These are phyloP conservation scores for Crematogaster levior DNA, from an alignment of 2,888 invertebrate species.

Conservation along the genomic window DNA sequence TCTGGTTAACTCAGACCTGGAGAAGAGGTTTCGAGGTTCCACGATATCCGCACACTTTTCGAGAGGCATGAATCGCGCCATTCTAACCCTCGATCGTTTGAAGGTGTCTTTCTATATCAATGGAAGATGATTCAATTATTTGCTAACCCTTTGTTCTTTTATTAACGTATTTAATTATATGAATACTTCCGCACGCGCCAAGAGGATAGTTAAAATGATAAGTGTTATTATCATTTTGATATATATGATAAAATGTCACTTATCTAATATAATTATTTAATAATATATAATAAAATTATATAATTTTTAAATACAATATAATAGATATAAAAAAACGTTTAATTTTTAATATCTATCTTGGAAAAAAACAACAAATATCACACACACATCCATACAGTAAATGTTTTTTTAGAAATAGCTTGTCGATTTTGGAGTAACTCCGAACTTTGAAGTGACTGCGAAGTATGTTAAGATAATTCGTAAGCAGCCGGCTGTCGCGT, in stretches of 20 bases:
- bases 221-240: background rate
- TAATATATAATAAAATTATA: too few species aligned
- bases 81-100: constrained; percentile 23
- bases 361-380: background rate
- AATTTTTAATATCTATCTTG: background rate
- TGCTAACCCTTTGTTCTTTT: background rate
- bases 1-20: constrained; percentile 72
- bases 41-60: constrained; percentile 38
- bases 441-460: background rate
- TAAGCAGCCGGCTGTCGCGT: constrained; percentile 38
- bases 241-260: background rate
- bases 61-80: constrained; percentile 7
- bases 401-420: background rate
- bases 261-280: too few species aligned
- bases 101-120: constrained; percentile 22
- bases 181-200: background rate
- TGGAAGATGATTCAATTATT: constrained; percentile 32
- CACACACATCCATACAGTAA: background rate
- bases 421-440: background rate
- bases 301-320: background rate
- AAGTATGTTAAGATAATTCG: background rate
- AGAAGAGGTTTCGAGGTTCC: constrained; percentile 49
- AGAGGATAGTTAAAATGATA: background rate
- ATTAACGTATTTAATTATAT: constrained; percentile 7
- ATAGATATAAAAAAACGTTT: background rate